phyloP scores from a whole-genome alignment of 2,113 vertebrate species.

The Burhinus oedicnemus region DNA sequence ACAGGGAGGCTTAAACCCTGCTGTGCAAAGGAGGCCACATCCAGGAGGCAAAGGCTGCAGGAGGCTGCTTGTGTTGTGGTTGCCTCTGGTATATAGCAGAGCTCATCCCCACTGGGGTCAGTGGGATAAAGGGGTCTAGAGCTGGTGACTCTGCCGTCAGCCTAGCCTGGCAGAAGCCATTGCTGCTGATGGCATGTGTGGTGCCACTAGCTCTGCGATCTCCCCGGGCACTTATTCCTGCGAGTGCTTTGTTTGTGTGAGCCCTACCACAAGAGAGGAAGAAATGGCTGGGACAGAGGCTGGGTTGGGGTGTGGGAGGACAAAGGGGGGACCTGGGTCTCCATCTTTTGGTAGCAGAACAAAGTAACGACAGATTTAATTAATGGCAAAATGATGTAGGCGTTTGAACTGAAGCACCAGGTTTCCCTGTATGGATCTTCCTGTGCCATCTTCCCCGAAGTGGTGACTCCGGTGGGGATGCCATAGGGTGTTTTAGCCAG shows the following conservation, averaged over 20 bases:
- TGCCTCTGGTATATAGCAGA: background rate
- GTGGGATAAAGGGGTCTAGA: background rate
- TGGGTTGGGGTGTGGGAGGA: background rate
- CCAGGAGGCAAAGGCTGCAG: fast-evolving
- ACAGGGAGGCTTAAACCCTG: background rate
- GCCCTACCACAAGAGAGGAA: background rate
- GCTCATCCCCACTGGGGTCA: background rate
- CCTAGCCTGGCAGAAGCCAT: background rate
- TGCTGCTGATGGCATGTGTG: background rate
- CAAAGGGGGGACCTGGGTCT: background rate
- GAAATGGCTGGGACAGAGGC: background rate
- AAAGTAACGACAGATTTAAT: background rate
- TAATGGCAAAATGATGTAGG: background rate
- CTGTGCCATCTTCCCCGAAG: background rate
- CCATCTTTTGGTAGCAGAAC: background rate
- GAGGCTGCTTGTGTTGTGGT: background rate
- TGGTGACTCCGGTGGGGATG: background rate
- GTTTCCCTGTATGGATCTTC: background rate
- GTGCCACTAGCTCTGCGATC: fast-evolving
- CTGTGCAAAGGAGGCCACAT: background rate
- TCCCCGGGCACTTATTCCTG: background rate
- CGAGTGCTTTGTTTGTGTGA: background rate
- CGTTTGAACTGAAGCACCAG: background rate
- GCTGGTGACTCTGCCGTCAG: background rate
- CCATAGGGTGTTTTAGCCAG: background rate